Evolutionary conservation across 2,888 invertebrate species (phyloP), one percentile per base, ranked within the genome.

Genomic region (Trissolcus japonicus): DNA sequence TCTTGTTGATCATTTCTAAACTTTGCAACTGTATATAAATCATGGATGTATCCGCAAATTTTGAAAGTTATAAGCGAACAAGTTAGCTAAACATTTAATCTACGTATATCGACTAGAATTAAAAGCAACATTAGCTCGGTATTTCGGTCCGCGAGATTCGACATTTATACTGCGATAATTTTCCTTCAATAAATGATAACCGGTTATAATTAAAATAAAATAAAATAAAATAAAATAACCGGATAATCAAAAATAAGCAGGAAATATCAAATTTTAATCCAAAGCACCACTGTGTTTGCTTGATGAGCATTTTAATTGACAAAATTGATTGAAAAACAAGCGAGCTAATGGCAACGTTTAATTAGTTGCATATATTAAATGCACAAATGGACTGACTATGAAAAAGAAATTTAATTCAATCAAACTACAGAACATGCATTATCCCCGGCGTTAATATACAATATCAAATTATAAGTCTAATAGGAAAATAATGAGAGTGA

Each of bases 1-100:
- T 53, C 16, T 60, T 59, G 65, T 72, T 65, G 55, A 72, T 72
- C 25, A 53, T 72, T 72, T 72, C 40, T 65, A 72, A 62, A 65
- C 59, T 25, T 16, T 43, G 63, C 59, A 72, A 43, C 21, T 72
- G 48, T 60, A 68, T 16, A 60, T 60, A 68, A 67, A 59, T 60
- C 43, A 48, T 60, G 43, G 11, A 60, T 54, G 35, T 51, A 62
- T 48, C 43, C 14, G 55, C 40, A 56, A 71, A 16, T 62, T 40
- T 55, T 50, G 46, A 35, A 53, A 59, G 40, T 43, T 35, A 16
- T 51, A 16, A 67, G 40, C 29, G 46, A 53, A 53, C 43, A 19
- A 14, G 60, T 60, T 54, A 54, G 43, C 46, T 57, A 59, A 60
- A 19, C 43, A 63, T 57, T 40, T 40, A 65, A 55, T 56, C 46